A percentile compares a stretch with the other conserved stretches of the same genome.
phyloP scores from a whole-genome alignment of 2,113 vertebrate genomes.

The Apodemus speciosus region DNA sequence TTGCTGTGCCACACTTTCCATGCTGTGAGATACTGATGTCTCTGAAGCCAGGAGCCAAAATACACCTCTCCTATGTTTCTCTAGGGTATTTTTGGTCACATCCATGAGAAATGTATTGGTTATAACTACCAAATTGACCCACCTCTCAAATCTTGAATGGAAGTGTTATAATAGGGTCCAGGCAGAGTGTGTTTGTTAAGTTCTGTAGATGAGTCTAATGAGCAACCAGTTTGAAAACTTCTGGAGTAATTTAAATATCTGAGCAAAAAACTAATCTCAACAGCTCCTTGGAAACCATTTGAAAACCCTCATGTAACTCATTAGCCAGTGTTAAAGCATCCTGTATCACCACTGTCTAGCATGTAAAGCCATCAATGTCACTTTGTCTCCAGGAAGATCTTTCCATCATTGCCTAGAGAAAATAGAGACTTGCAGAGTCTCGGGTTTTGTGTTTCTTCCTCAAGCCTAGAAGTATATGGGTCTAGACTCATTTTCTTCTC shows the following conservation, averaged over 20 bases:
- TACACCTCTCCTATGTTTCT: background rate
- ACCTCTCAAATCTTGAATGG: slow-evolving; percentile 14
- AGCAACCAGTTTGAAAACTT: background rate
- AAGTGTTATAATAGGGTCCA: background rate
- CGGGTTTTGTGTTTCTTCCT: background rate
- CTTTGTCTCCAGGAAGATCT: background rate
- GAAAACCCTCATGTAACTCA: slow-evolving; percentile 6
- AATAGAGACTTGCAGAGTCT: background rate
- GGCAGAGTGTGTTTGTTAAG: background rate
- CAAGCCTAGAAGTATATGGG: background rate
- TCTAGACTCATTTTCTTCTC: background rate
- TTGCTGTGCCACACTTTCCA: background rate
- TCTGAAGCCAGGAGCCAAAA: background rate
- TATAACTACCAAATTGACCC: background rate
- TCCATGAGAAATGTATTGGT: background rate
- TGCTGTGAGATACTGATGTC: background rate
- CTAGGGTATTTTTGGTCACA: background rate
- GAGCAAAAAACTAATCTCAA: background rate
- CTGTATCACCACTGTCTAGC: background rate
- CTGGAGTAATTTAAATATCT: background rate
- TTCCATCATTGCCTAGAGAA: slow-evolving; percentile 37
- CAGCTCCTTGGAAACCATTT: background rate
- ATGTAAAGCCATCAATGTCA: background rate
- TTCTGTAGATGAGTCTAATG: slow-evolving; percentile 8
- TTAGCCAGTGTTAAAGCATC: slow-evolving; percentile 1